Conservation (phyloP, 2,113 vertebrate species). For the Motacilla tschutschensis region DNA sequence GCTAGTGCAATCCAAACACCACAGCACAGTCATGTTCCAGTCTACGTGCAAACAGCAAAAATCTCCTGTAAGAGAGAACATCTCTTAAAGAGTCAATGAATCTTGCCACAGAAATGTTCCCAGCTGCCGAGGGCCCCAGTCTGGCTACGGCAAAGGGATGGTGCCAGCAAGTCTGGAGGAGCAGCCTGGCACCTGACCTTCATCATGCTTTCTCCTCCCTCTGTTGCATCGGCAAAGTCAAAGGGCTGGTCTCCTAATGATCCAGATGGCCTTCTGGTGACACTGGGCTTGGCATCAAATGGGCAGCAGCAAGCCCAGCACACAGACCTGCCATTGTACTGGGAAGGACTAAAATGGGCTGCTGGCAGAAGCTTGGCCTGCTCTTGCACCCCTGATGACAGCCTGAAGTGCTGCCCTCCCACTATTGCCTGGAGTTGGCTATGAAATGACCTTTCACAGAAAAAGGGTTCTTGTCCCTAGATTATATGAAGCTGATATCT, state of each 20-base stretch:
- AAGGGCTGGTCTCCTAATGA: conserved; percentile 27
- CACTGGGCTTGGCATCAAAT: background rate
- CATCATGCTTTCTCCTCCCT: background rate
- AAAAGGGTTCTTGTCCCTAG: background rate
- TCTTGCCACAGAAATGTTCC: background rate
- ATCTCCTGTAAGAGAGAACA: background rate
- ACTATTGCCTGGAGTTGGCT: background rate
- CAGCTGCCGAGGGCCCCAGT: background rate
- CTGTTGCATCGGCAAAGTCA: background rate
- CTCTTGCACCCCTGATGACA: background rate
- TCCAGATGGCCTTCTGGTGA: conserved; percentile 2
- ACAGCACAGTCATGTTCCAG: background rate
- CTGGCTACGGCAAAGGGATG: background rate
- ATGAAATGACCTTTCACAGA: conserved; percentile 1
- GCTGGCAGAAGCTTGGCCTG: background rate
- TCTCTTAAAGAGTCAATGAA: accelerated
- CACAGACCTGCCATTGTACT: conserved; percentile 23
- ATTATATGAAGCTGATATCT: background rate
- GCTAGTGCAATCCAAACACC: background rate
- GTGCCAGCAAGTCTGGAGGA: background rate
- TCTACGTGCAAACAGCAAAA: background rate
- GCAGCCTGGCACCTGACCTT: background rate
- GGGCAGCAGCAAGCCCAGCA: background rate
- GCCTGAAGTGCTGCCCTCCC: background rate
- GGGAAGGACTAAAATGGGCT: background rate